Base-by-base conservation (phyloP, 2,797 vertebrate species). In the Thaleichthys pacificus region DNA sequence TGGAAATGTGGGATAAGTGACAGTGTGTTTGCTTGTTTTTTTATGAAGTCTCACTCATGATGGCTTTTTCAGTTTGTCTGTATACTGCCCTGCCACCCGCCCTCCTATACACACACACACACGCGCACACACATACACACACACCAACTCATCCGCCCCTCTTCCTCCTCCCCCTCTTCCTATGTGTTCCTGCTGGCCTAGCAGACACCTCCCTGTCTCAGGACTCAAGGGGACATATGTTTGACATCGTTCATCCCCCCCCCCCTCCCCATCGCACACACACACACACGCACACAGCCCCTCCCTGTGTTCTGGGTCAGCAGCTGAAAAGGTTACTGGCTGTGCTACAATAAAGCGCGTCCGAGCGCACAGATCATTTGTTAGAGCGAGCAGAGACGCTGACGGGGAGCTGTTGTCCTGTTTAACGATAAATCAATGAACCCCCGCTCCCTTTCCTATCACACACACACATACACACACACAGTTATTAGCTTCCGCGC, bases 251-350 rank as follows among this genome's bases (percentile, higher is more conserved):
- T 35, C 81, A 91, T 54, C 47, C n/a, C 38, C 22, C 58, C 75
- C 66, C 3, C 22, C 66, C 28, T 42, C 26, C 66, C 35, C 47
- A 12, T n/a, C 68, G 60, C 49, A 54, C 51, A 68, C 28, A 38
- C 1, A 47, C 67, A 21, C 72, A 30, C 76, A 42, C 68, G 4
- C 71, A 5, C 76, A 11, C 69, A 47, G 82, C 84, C 86, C 85
- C 89, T 87, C 86, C 88, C 83, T 71, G 32, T 72, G 94, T 97
- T 97, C 94, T 94, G 95, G 96, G 95, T 97, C 95, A 97, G 86
- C 92, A 94, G 94, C 92, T 97, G 94, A 95, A 96, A 96, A 96
- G 95, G 95, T 96, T 96, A 96, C 93, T 93, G 94, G 93, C 95
- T 93, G 93, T 83, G 87, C 93, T 93, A 94, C 95, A 97, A 94